Conservation (phyloP, 2,797 vertebrate genomes). For the Cygnus olor region DNA sequence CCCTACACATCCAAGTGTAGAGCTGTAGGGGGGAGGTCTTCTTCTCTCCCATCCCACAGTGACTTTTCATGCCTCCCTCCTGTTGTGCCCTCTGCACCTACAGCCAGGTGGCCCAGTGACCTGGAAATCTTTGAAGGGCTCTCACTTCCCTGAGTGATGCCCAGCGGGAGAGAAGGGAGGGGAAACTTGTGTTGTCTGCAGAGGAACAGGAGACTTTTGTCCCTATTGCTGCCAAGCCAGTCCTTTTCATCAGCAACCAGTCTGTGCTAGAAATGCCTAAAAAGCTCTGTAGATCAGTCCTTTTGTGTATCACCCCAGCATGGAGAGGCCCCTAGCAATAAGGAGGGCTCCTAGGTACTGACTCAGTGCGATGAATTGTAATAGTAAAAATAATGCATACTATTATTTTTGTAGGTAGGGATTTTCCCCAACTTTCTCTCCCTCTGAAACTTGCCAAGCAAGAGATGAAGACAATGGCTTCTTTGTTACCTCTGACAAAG, state of each 20-base stretch:
- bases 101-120: background rate
- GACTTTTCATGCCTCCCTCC: background rate
- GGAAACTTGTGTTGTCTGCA: background rate
- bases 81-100: background rate
- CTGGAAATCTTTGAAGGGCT: background rate
- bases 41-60: background rate
- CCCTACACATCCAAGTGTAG: background rate
- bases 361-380: background rate
- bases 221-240: background rate
- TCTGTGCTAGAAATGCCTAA: slow-evolving; percentile 11
- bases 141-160: background rate
- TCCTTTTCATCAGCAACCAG: slow-evolving; percentile 40
- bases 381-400: background rate
- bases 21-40: rapidly evolving
- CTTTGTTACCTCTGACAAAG: background rate
- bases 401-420: background rate
- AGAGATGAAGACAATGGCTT: background rate
- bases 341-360: background rate
- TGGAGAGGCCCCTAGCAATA: background rate
- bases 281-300: slow-evolving; percentile 24
- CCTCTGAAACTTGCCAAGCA: background rate
- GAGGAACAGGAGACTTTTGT: background rate
- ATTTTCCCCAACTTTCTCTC: slow-evolving; percentile 8
- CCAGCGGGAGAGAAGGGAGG: background rate
- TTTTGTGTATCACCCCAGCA: slow-evolving; percentile 21